Conservation (phyloP, 2,888 invertebrate genomes). For the Agriopis marginaria region DNA sequence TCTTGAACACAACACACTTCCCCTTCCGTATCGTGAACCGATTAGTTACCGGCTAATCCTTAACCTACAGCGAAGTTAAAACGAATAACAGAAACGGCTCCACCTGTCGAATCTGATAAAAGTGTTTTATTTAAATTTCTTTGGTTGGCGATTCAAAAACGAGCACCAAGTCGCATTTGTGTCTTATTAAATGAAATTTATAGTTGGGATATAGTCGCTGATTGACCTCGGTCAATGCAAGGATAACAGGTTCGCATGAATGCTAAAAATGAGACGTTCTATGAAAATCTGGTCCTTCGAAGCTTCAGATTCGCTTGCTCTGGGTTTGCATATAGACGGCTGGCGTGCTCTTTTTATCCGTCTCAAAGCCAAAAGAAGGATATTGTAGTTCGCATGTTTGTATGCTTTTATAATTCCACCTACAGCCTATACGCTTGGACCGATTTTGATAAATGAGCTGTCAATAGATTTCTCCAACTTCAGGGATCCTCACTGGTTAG, state of each 20-base stretch:
- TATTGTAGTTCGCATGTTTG: no score
- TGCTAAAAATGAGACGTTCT: slow-evolving; percentile 70
- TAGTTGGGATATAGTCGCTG: slow-evolving; percentile 82
- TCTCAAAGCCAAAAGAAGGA: no score
- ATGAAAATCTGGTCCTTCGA: slow-evolving; percentile 41
- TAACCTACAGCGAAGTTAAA: slow-evolving; percentile 85
- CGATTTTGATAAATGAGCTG: no score
- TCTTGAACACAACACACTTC: slow-evolving; percentile 64
- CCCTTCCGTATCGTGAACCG: slow-evolving; percentile 75
- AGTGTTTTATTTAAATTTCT: slow-evolving; percentile 86
- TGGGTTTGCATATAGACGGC: slow-evolving; percentile 38
- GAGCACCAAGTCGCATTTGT: slow-evolving; percentile 81
- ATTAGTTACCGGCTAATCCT: slow-evolving; percentile 82
- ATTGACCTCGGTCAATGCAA: slow-evolving; percentile 83
- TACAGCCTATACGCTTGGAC: no score
- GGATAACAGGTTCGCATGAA: slow-evolving; percentile 73
- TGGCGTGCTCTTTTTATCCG: slow-evolving; percentile 33
- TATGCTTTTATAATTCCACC: no score
- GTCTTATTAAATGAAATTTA: slow-evolving; percentile 87
- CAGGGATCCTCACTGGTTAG: no score
- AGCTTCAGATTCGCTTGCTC: slow-evolving; percentile 36
- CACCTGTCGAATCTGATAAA: slow-evolving; percentile 87
- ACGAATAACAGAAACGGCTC: slow-evolving; percentile 70
- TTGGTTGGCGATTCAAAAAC: slow-evolving; percentile 80
- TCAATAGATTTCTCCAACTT: no score